Percentiles rank a stretch among this genome's conserved stretches.
These are phyloP conservation scores for Scaptomyza polygonia DNA, from an alignment of 2,888 invertebrate species.

Conservation along the genomic window DNA sequence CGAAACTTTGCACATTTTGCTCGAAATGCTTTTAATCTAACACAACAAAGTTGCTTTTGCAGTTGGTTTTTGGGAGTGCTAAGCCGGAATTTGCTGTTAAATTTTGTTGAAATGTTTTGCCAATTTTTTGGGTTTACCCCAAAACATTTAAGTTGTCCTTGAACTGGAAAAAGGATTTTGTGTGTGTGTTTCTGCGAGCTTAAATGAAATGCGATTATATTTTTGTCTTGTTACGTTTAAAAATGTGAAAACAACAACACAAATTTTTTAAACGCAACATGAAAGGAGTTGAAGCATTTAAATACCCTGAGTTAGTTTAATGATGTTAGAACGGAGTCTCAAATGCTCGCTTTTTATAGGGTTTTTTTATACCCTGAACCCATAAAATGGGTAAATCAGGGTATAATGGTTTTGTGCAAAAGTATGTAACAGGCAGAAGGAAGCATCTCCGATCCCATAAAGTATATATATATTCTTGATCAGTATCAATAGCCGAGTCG, in stretches of 20 bases:
- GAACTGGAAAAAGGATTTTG: conserved; percentile 21
- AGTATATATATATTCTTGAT: too few relatives aligned
- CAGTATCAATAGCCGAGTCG: too few relatives aligned
- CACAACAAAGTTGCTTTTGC: conserved; percentile 64
- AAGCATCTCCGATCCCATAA: too few relatives aligned
- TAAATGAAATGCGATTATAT: conserved; percentile 60
- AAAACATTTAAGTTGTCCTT: conserved; percentile 70
- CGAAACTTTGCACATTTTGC: conserved; percentile 57
- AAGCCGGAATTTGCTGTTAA: conserved; percentile 30
- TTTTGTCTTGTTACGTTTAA: conserved; percentile 31
- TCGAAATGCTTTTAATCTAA: conserved; percentile 71
- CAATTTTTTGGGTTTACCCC: conserved; percentile 13
- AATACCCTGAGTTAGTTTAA: background rate
- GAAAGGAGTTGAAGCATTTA: background rate
- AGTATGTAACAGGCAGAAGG: too few relatives aligned
- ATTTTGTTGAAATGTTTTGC: conserved; percentile 52
- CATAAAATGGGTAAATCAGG: too few relatives aligned
- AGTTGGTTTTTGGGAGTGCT: conserved; percentile 29
- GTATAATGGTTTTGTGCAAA: too few relatives aligned
- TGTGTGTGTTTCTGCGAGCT: conserved; percentile 12
- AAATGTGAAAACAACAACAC: conserved; percentile 32
- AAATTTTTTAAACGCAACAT: background rate
- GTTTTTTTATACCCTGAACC: too few relatives aligned
- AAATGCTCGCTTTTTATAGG: conserved; percentile 17
- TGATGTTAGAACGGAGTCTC: background rate